Conservation (phyloP, 2,113 vertebrate species). For the Chinchilla lanigera region DNA sequence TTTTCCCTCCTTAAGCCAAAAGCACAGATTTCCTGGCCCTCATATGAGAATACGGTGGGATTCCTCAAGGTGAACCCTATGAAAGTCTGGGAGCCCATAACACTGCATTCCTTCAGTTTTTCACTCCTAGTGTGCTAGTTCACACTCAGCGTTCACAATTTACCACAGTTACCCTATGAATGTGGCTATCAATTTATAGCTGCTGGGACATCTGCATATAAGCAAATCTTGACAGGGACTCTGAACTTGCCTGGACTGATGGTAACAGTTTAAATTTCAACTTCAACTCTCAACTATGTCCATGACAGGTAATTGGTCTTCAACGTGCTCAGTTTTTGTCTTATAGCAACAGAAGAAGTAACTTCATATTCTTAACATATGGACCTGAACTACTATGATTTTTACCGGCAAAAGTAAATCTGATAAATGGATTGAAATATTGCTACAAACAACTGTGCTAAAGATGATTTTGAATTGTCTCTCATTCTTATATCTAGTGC, state of each 20-base stretch:
- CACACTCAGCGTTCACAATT: neutral
- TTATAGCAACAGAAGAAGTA: neutral
- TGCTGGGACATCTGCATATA: neutral
- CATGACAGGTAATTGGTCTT: neutral
- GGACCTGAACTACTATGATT: neutral
- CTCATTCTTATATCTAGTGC: conserved; percentile 20
- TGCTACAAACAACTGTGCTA: neutral
- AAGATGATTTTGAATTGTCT: neutral
- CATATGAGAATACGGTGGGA: neutral
- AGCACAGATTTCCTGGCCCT: neutral
- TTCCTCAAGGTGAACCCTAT: neutral
- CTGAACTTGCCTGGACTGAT: neutral
- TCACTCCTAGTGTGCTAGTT: neutral
- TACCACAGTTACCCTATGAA: neutral
- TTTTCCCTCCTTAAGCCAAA: neutral
- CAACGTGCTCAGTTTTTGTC: neutral
- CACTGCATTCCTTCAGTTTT: neutral
- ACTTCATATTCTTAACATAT: neutral
- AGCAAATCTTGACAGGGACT: neutral
- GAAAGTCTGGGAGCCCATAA: neutral
- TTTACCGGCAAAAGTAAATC: conserved; percentile 44
- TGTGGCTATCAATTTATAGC: neutral
- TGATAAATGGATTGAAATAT: neutral
- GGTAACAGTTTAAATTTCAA: neutral
- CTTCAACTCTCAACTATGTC: neutral